A percentile compares a stretch with the other conserved stretches of the same genome.
phyloP scores from a whole-genome alignment of 2,888 invertebrate species.

The Acanthosepion esculentum region DNA sequence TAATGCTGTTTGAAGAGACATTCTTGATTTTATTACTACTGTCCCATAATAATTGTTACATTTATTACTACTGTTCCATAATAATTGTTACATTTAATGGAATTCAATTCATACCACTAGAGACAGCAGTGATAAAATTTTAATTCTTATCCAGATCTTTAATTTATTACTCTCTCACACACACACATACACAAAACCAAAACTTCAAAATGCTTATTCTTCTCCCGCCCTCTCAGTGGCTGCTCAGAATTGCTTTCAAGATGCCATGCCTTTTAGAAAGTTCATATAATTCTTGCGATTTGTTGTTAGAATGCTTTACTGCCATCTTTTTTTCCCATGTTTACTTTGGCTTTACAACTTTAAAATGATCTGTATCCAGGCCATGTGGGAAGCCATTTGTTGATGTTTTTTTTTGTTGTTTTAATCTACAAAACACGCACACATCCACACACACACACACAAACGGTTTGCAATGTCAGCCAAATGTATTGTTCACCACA shows the following conservation, averaged over 20 bases:
- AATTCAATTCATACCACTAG: no score
- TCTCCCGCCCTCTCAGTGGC: background rate
- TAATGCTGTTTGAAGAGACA: no score
- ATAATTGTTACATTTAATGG: no score
- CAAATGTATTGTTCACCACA: background rate
- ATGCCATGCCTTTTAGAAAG: background rate
- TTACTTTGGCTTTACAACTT: background rate
- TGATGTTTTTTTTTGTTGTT: background rate
- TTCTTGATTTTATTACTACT: no score
- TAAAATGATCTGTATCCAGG: background rate
- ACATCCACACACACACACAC: no score
- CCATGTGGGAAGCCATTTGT: background rate
- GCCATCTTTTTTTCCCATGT: background rate
- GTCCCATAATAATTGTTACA: no score
- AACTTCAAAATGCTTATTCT: background rate
- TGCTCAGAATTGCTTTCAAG: background rate
- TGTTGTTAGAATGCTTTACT: background rate
- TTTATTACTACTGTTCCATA: no score
- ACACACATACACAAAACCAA: background rate
- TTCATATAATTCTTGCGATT: background rate
- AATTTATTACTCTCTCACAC: no score
- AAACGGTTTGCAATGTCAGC: background rate
- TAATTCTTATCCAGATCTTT: no score
- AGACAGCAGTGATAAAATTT: no score
- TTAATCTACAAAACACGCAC: no score